A percentile compares a stretch with the other conserved stretches of the same genome.
These are phyloP conservation scores for Pelmatolapia mariae DNA, from an alignment of 2,113 vertebrate species.

Conservation along the genomic window DNA sequence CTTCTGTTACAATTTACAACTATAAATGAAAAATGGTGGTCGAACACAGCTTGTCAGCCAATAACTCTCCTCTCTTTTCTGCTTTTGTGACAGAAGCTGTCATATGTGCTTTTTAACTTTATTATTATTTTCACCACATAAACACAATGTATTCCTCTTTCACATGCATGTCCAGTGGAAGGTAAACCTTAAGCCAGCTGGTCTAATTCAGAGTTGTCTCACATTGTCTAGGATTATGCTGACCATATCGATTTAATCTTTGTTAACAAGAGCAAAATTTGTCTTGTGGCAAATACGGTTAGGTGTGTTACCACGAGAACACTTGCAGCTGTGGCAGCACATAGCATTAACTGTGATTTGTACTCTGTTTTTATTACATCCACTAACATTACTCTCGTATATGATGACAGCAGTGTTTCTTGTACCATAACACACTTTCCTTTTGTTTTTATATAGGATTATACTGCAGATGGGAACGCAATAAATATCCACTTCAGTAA, in stretches of 20 bases:
- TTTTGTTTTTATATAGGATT: neutral
- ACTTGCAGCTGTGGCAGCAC: neutral
- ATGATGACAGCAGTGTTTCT: neutral
- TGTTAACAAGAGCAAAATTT: neutral
- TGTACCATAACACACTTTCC: neutral
- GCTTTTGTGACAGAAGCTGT: fast-evolving
- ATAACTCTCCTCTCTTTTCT: neutral
- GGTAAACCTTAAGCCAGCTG: neutral
- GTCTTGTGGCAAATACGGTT: neutral
- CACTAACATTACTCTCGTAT: neutral
- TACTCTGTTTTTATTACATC: neutral
- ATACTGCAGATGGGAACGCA: neutral
- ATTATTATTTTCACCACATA: neutral
- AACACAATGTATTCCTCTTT: neutral
- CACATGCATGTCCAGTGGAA: neutral
- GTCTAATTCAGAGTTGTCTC: neutral
- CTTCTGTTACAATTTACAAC: neutral
- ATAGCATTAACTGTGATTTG: neutral
- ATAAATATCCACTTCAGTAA: slow-evolving; percentile 36
- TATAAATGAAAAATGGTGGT: neutral
- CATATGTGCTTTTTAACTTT: neutral
- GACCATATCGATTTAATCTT: neutral
- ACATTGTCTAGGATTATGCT: neutral
- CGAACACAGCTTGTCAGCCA: neutral
- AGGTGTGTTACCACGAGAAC: neutral